phyloP scores from a whole-genome alignment of 2,888 invertebrate genomes.

The Luperina nickerlii region DNA sequence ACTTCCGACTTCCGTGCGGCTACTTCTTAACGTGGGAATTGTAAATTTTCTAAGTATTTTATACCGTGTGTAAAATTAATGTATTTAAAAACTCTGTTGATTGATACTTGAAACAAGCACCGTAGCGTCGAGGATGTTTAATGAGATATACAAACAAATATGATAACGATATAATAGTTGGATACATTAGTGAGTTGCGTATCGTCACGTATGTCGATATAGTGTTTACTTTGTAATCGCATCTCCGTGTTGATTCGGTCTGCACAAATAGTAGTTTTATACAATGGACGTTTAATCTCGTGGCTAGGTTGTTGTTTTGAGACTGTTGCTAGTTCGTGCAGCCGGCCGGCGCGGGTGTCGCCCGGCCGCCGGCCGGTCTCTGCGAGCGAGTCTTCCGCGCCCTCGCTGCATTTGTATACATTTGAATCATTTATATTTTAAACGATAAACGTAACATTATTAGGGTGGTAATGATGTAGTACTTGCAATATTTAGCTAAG shows the following conservation, averaged over 20 bases:
- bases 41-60: slow-evolving; percentile 90
- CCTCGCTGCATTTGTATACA: slow-evolving; percentile 80
- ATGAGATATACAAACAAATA: slow-evolving; percentile 69
- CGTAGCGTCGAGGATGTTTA: slow-evolving; percentile 73
- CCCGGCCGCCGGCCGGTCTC: slow-evolving; percentile 23
- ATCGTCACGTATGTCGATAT: slow-evolving; percentile 72
- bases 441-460: slow-evolving; percentile 78
- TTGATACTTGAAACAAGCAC: slow-evolving; percentile 76
- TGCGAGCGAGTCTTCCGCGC: slow-evolving; percentile 74
- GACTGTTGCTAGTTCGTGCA: slow-evolving; percentile 70
- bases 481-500: slow-evolving; percentile 88
- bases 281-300: slow-evolving; percentile 76
- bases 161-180: slow-evolving; percentile 70
- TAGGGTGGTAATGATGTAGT: slow-evolving; percentile 87
- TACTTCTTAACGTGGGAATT: slow-evolving; percentile 84
- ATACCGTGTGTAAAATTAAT: slow-evolving; percentile 87
- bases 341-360: slow-evolving; percentile 24
- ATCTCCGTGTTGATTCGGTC: slow-evolving; percentile 74
- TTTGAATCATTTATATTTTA: slow-evolving; percentile 83
- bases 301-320: slow-evolving; percentile 75
- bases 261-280: slow-evolving; percentile 84
- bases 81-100: slow-evolving; percentile 82
- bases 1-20: slow-evolving; percentile 76
- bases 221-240: slow-evolving; percentile 71
- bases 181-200: slow-evolving; percentile 74